Conservation (phyloP, 2,797 vertebrate species). For the Sebastes nivosus region DNA sequence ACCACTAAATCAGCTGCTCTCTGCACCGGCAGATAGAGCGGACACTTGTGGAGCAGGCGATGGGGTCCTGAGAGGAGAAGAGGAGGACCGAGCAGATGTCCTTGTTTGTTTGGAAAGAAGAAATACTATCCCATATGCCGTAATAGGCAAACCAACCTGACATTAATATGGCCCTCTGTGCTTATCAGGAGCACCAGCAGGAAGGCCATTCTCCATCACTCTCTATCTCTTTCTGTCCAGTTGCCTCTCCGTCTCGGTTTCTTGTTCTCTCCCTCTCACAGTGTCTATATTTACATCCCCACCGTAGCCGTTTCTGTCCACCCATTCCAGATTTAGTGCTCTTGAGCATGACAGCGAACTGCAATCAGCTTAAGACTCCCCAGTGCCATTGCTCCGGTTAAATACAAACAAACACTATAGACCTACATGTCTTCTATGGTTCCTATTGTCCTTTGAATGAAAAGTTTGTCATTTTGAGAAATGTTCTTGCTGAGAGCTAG, state of each 20-base stretch:
- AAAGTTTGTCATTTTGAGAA: constrained; percentile 1
- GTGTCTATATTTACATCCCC: constrained; percentile 49
- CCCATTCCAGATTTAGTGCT: constrained; percentile 24
- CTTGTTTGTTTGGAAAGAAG: constrained; percentile 56
- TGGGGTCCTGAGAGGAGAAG: constrained; percentile 14
- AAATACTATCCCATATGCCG: constrained; percentile 44
- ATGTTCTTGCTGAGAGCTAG: not conserved
- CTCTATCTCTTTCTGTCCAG: constrained; percentile 23
- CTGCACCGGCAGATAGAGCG: constrained; percentile 46
- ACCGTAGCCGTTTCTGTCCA: constrained; percentile 7
- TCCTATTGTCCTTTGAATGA: not conserved
- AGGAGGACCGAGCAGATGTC: constrained; percentile 43
- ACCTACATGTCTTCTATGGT: not conserved
- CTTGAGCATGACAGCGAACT: constrained; percentile 22
- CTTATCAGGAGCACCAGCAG: constrained; percentile 72
- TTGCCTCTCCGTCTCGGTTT: constrained; percentile 18
- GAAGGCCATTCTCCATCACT: constrained; percentile 38
- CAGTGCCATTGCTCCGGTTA: not conserved
- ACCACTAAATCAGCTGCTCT: constrained; percentile 53
- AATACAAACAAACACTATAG: not conserved
- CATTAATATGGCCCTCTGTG: constrained; percentile 45
- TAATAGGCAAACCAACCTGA: constrained; percentile 48
- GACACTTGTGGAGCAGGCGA: constrained; percentile 35
- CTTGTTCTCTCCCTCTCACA: constrained; percentile 4
- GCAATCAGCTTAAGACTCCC: constrained; percentile 5